A percentile compares a stretch with the other conserved stretches of the same genome.
These are phyloP conservation scores for Busseola fusca DNA, from an alignment of 2,888 invertebrate species.

Conservation along the genomic window DNA sequence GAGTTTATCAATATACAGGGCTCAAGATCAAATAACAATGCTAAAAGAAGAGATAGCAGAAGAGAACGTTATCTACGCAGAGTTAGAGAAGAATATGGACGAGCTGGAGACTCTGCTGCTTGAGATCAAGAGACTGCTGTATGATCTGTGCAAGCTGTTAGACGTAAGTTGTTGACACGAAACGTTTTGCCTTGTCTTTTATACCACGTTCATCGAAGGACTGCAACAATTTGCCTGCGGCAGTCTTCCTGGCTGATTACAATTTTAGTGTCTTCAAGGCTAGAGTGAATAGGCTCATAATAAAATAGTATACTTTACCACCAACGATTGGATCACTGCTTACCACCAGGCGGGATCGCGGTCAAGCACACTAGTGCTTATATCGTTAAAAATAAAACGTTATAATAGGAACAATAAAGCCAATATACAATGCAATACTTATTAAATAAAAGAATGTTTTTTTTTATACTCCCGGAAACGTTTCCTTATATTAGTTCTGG, in stretches of 20 bases:
- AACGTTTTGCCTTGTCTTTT: no score
- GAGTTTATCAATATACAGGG: constrained; percentile 81
- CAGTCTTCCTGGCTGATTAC: no score
- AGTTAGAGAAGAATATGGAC: constrained; percentile 76
- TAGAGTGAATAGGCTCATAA: no score
- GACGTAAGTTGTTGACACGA: constrained; percentile 83
- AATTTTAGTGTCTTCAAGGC: no score
- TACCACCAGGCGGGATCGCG: no score
- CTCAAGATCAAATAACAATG: constrained; percentile 91
- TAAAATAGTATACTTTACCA: no score
- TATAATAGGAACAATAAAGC: neutral
- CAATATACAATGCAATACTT: no score
- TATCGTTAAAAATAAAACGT: no score
- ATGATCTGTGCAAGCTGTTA: constrained; percentile 82
- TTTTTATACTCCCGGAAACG: neutral
- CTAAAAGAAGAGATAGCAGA: constrained; percentile 89
- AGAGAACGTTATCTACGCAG: constrained; percentile 76
- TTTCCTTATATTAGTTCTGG: neutral
- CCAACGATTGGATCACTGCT: no score
- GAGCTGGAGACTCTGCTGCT: constrained; percentile 79
- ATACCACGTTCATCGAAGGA: no score
- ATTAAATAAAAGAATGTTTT: neutral
- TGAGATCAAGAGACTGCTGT: constrained; percentile 83
- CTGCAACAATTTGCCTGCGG: no score
- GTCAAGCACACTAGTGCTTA: no score